Evolutionary conservation across 2,888 invertebrate genomes (phyloP), one percentile per base, ranked within the genome.

Genomic region (Ennomos fuscantarius): DNA sequence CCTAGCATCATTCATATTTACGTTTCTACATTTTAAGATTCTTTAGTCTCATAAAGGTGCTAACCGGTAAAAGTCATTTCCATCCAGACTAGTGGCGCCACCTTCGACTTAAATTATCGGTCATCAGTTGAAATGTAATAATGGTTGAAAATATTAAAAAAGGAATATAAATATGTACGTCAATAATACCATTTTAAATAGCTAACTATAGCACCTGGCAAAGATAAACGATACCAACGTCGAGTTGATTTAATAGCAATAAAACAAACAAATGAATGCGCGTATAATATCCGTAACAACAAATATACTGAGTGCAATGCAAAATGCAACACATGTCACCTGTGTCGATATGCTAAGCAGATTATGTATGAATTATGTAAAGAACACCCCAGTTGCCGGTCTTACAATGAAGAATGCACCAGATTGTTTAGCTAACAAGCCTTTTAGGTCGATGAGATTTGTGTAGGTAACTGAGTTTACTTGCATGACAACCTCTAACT

Each of bases 331-430:
- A 88, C 81, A 81, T 86, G 89, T 89, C 86, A 86, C 84, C 79
- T 80, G 80, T 80, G 79, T 83, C 87, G 86, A 87, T 87, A 87
- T 86, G 84, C 82, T 81, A 85, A 86, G 79, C 79, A 47, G 82
- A 84, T 82, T 82, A 75, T 81, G 74, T 87, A 88, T 90, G 89
- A 89, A 89, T 90, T 89, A 90, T 91, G 82, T 87, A 88, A 84
- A 83, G 78, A 48, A 80, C 76, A 70, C 70, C 63, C 76, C 76
- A 80, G 78, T 79, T 74, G 78, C 74, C 71, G 60, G 66, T 65
- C 71, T 72, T 73, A 80, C 81, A 81, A 79, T 80, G 76, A 76
- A 61, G 58, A 69, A 70, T 63, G 67, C 68, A 69, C 64, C 66
- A 71, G 65, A 73, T 70, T 62, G 60, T 67, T 65, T 63, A 51